Evolutionary conservation across 2,888 invertebrate species (phyloP).

Genomic region (Parnassius apollo): DNA sequence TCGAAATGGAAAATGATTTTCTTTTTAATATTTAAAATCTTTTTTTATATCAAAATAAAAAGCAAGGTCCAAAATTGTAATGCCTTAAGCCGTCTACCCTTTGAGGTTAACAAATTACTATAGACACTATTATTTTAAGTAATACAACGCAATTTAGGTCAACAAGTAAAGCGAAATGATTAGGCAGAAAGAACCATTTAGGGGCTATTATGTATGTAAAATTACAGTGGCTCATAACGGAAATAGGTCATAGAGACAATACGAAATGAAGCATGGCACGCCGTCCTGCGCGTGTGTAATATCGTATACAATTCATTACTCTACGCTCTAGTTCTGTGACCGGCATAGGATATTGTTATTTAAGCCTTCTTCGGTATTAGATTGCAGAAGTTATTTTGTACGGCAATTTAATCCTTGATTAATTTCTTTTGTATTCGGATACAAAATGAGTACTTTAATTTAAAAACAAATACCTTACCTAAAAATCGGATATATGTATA

Average conservation of each 20-base stretch:
- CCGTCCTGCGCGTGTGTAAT: constrained; percentile 36
- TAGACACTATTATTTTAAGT: neutral
- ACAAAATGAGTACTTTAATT: no score
- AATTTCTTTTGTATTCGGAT: no score
- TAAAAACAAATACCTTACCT: no score
- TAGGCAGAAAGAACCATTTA: constrained; percentile 9
- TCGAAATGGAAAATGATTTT: no score
- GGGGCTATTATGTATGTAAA: constrained; percentile 13
- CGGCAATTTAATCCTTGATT: neutral
- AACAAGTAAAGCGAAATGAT: neutral
- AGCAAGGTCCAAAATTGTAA: neutral
- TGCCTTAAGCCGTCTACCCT: neutral
- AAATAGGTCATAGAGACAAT: constrained; percentile 72
- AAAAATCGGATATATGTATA: no score
- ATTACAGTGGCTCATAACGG: constrained; percentile 34
- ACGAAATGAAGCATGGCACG: constrained; percentile 47
- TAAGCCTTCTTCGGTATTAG: constrained; percentile 6
- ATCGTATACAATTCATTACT: constrained; percentile 54
- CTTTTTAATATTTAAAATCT: no score
- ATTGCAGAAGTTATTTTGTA: constrained; percentile 4
- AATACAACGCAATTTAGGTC: constrained; percentile 1
- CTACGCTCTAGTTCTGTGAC: constrained; percentile 32
- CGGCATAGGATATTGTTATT: constrained; percentile 19
- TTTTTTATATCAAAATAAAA: neutral
- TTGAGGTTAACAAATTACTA: neutral